These are phyloP conservation scores for Acanthisitta chloris DNA, from an alignment of 2,113 vertebrate species.

Conservation along the genomic window DNA sequence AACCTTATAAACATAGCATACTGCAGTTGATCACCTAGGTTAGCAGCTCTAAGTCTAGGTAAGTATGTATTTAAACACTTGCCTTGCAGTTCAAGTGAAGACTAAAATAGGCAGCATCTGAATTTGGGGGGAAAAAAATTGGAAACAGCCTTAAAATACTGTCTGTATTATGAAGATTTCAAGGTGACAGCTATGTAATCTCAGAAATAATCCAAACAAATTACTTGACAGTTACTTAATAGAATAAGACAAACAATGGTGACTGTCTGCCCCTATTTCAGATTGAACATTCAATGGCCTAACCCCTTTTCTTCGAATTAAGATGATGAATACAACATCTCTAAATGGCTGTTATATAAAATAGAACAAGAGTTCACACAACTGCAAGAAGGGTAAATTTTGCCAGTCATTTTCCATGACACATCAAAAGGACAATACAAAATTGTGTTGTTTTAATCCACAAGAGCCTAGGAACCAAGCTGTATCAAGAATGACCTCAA, in stretches of 20 bases:
- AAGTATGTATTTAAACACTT: background rate
- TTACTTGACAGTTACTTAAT: background rate
- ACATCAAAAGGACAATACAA: background rate
- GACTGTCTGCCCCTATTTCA: background rate
- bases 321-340: background rate
- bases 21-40: background rate
- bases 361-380: accelerated
- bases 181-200: background rate
- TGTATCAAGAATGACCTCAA: background rate
- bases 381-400: background rate
- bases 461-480: background rate
- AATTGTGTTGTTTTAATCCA: background rate
- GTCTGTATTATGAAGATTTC: background rate
- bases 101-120: background rate
- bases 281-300: background rate
- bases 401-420: background rate
- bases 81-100: background rate
- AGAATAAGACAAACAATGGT: background rate
- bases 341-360: background rate
- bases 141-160: background rate
- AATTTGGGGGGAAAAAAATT: accelerated
- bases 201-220: background rate
- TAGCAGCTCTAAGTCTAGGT: background rate
- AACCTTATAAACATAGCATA: background rate
- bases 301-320: background rate